phyloP scores from a whole-genome alignment of 30 jellyfish, hydroid and myxozoan species.

The Haliclystus octoradiatus region DNA sequence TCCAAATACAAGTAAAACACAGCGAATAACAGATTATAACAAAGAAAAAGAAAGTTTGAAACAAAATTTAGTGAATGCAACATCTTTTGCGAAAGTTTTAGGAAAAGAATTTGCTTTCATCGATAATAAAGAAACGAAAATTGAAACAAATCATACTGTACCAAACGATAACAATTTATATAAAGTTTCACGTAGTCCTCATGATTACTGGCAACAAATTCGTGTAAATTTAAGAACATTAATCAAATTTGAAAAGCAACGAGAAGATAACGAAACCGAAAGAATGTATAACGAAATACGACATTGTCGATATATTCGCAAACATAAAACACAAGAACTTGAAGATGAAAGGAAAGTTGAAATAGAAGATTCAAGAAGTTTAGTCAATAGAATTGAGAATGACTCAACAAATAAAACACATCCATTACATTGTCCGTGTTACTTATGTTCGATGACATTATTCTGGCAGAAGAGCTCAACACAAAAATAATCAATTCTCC shows the following conservation, averaged over 20 bases:
- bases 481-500: background rate
- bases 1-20: constrained; percentile 8
- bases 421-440: background rate
- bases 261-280: constrained; percentile 23
- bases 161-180: background rate
- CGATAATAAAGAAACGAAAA: constrained; percentile 8
- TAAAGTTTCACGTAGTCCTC: background rate
- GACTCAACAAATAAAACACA: background rate
- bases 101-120: background rate
- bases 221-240: constrained; percentile 12
- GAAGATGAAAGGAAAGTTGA: background rate
- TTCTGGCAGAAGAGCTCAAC: background rate
- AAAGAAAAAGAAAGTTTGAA: constrained; percentile 36
- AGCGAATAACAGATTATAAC: constrained; percentile 38
- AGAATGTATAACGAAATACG: constrained; percentile 37
- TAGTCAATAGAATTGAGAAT: background rate
- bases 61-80: constrained; percentile 31
- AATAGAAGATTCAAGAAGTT: too few species aligned
- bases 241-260: constrained; percentile 8
- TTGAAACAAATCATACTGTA: too few species aligned
- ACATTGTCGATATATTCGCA: constrained; percentile 52
- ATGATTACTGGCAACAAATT: constrained; percentile 24
- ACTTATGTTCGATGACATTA: background rate
- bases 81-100: constrained; percentile 1
- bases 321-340: constrained; percentile 5